Evolutionary conservation across 2,888 invertebrate species (phyloP), one percentile per base, ranked within the genome.

Genomic region (Stratiomys singularior): DNA sequence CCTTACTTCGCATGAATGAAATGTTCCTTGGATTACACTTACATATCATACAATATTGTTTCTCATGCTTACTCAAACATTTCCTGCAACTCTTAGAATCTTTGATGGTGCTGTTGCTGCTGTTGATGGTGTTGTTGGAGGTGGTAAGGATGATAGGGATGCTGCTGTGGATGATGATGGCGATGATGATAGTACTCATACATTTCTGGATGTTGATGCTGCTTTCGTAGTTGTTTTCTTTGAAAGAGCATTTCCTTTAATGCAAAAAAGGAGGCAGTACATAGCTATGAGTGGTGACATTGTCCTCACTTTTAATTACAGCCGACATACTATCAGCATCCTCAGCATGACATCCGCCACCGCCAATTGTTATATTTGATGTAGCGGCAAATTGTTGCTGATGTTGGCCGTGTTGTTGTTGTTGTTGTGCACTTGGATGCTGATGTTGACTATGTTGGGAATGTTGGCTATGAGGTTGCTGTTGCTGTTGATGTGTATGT

Each of bases 261-360:
- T 86, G 87, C 85, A 87, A 87, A 87, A 87, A 87, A 86, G 87
- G 86, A 81, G 87, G 87, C 84, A 87, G 81, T 63, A 87, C 87
- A 82, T 87, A 87, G 81, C 83, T 87, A 80, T 87, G 87, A 13
- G 86, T 84, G n/a, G 86, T 84, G 80, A 84, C 85, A 82, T 79
- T 85, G 76, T 86, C 87, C 80, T 87, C 87, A 79, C 83, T 86
- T 81, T 87, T 87, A 81, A 87, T 87, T 82, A 86, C 85, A 81
- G 85, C 83, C 82, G 85, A 85, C 79, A 83, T 82, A 81, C 83
- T 81, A 56, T 85, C 80, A 37, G 76, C 69, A 60, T 81, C 81
- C 64, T 81, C 81, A 71, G 78, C 44, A 79, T 81, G 81, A 74
- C 81, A 81, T 71, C 80, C 79, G 64, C 79, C 80, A 47, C 80